Evolutionary conservation across 2,797 vertebrate genomes (phyloP).

Genomic region (Tapera naevia): DNA sequence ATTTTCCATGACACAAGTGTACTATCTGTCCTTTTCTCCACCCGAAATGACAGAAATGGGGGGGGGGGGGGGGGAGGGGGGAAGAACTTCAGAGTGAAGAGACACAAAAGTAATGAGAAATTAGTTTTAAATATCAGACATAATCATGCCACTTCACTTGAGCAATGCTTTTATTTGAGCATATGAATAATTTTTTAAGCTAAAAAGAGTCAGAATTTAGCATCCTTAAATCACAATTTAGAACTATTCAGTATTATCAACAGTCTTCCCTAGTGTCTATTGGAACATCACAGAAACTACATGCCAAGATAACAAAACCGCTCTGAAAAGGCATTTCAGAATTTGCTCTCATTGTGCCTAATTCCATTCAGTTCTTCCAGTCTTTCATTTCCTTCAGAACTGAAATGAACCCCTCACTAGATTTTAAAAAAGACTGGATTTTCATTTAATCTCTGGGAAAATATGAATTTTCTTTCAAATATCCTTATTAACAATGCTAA

Average conservation of each 20-base stretch:
- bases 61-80: background rate
- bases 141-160: constrained; percentile 14
- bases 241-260: constrained; percentile 32
- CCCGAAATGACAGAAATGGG: constrained; percentile 15
- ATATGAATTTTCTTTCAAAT: background rate
- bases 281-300: constrained; percentile 40
- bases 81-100: background rate
- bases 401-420: background rate
- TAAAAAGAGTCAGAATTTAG: constrained; percentile 16
- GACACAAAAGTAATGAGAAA: background rate
- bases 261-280: constrained; percentile 18
- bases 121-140: constrained; percentile 38
- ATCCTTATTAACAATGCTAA: background rate
- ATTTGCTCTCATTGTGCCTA: constrained; percentile 19
- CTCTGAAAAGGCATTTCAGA: constrained; percentile 39
- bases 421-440: constrained; percentile 40
- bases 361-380: background rate
- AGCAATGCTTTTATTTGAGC: constrained; percentile 32
- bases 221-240: constrained; percentile 3
- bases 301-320: background rate
- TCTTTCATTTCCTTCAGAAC: constrained; percentile 6
- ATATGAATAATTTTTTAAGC: constrained; percentile 1
- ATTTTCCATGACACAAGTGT: background rate
- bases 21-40: constrained; percentile 9
- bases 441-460: constrained; percentile 30